Evolutionary conservation across 2,797 vertebrate genomes (phyloP).

Genomic region (Schizothorax lantsangensis): DNA sequence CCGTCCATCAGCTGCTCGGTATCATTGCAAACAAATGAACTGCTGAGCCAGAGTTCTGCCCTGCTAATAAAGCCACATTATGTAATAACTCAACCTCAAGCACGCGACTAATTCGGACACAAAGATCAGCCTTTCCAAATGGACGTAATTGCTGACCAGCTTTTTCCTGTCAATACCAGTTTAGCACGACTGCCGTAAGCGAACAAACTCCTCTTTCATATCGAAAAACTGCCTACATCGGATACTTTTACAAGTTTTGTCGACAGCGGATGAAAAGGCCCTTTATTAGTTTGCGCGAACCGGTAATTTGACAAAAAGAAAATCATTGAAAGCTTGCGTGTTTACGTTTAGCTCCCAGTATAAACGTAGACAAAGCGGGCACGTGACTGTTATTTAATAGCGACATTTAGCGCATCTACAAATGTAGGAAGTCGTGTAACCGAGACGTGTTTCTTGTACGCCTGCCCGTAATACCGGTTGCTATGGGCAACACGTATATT

Average conservation of each 20-base stretch:
- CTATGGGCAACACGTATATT: neutral
- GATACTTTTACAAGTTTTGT: slow-evolving; percentile 28
- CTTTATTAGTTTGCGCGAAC: neutral
- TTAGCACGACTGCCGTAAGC: neutral
- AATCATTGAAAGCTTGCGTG: neutral
- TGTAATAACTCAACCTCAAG: slow-evolving; percentile 24
- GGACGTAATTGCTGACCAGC: slow-evolving; percentile 9
- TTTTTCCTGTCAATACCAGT: neutral
- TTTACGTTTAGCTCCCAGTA: slow-evolving; percentile 1
- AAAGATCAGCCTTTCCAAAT: slow-evolving; percentile 4
- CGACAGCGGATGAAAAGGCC: slow-evolving; percentile 17
- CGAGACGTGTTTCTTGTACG: neutral
- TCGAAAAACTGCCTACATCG: neutral
- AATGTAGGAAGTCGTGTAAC: slow-evolving; percentile 3
- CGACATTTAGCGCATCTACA: neutral
- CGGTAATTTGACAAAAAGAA: neutral
- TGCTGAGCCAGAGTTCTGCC: slow-evolving; percentile 31
- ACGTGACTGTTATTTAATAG: slow-evolving; percentile 43
- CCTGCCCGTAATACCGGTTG: neutral
- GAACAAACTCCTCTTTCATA: slow-evolving; percentile 34
- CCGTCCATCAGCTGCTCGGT: slow-evolving; percentile 31
- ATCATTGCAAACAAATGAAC: slow-evolving; percentile 39
- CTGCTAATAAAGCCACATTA: slow-evolving; percentile 39
- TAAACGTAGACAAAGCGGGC: slow-evolving; percentile 35
- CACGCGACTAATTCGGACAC: slow-evolving; percentile 31